Conservation (phyloP, 2,113 vertebrate species). For the Manacus vitellinus region DNA sequence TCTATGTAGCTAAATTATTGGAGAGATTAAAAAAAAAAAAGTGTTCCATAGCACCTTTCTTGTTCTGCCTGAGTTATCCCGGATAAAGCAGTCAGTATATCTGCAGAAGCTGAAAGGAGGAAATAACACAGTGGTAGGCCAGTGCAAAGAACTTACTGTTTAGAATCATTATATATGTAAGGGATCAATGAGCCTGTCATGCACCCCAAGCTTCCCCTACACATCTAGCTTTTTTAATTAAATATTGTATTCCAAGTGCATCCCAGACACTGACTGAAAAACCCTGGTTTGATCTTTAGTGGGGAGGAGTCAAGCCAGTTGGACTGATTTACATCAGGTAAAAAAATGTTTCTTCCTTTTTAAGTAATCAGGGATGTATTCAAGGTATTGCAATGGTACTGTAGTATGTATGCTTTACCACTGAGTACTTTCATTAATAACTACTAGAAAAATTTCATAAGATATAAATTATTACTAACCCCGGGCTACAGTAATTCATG, state of each 20-base stretch:
- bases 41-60: neutral
- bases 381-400: neutral
- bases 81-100: neutral
- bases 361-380: neutral
- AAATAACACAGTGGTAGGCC: neutral
- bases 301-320: neutral
- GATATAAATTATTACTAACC: constrained; percentile 54
- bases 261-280: neutral
- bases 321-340: neutral
- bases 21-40: neutral
- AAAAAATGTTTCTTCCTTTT: neutral
- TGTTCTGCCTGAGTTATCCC: neutral
- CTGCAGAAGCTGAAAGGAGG: neutral
- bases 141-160: neutral
- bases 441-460: constrained; percentile 26
- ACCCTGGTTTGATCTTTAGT: neutral
- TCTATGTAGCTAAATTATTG: neutral
- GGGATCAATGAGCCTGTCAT: neutral
- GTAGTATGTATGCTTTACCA: neutral
- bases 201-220: neutral
- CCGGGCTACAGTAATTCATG: constrained; percentile 19
- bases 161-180: neutral
- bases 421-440: neutral
- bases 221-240: neutral
- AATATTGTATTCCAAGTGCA: neutral